Evolutionary conservation across 2,888 invertebrate species (phyloP), one percentile per base, ranked within the genome.

Genomic region (Brachyptera putata): DNA sequence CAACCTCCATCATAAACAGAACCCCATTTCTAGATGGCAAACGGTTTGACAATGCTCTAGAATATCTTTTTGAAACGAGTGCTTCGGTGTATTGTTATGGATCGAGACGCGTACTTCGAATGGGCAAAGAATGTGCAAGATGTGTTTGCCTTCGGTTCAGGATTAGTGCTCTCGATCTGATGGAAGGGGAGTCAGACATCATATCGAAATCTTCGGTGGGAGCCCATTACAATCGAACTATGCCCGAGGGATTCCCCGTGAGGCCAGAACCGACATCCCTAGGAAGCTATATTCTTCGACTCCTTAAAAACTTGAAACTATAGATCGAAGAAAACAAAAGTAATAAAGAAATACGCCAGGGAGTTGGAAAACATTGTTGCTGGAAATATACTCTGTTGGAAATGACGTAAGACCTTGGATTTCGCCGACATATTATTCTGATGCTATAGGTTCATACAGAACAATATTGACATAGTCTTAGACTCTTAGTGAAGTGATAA

Each of bases 281-380:
- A 63, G 67, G 65, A 67, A 68, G 67, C 67, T 68, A 69, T n/a
- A n/a, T 68, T 68, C 68, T 68, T 69, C 68, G 68, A 69, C 68
- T 68, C 68, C 68, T 68, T 67, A 67, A 69, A 69, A 56, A 53
- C 53, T 53, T 53, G 53, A 53, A 53, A 53, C 53, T 53, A 53
- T 34, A 55, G 46, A 43, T 46, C 11, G 49, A 50, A 34, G 43
- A 43, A 59, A 41, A 34, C 55, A 55, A 55, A 55, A 46, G 55
- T 41, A 59, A 18, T 41, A 24, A 39, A 50, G 50, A 30, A 41
- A 53, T 25, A 24, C 41, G 24, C 34, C n/a, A 39, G 53, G 36
- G 58, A 58, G 13, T 3, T 16, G 21, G 18, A 36, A 41, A 41
- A 59, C 41, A 41, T 53, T 59, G 41, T 55, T 59, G 41, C 53